These are phyloP conservation scores for Taurulus bubalis DNA, from an alignment of 2,113 vertebrate genomes.

Conservation along the genomic window DNA sequence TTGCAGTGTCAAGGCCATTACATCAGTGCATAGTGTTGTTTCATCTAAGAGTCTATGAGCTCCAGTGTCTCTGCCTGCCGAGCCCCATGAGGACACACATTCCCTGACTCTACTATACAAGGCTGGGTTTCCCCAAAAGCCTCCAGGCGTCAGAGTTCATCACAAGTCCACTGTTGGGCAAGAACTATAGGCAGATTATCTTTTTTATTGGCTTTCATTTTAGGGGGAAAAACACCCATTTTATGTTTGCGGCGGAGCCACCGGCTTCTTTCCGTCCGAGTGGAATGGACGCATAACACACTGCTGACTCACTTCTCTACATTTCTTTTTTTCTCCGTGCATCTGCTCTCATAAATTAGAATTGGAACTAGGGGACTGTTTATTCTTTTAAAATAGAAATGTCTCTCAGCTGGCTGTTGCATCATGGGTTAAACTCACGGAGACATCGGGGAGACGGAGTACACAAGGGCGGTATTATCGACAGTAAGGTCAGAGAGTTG, in stretches of 20 bases:
- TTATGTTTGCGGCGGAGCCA: constrained; percentile 52
- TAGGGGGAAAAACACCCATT: constrained; percentile 43
- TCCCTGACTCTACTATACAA: constrained; percentile 12
- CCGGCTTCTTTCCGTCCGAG: constrained; percentile 70
- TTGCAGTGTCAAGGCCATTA: background rate
- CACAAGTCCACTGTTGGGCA: constrained; percentile 54
- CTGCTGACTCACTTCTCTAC: constrained; percentile 71
- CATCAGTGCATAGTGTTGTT: constrained; percentile 12
- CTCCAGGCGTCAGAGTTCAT: constrained; percentile 66
- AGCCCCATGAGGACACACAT: constrained; percentile 51
- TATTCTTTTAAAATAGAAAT: constrained; percentile 44
- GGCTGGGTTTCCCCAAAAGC: constrained; percentile 70
- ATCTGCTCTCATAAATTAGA: constrained; percentile 47
- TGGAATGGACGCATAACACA: constrained; percentile 74
- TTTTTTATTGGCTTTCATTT: constrained; percentile 62
- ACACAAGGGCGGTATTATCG: constrained; percentile 78
- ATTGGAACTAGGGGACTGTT: constrained; percentile 47
- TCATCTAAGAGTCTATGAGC: constrained; percentile 20
- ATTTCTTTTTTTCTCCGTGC: constrained; percentile 31
- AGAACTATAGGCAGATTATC: constrained; percentile 62
- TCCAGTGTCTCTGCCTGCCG: constrained; percentile 14
- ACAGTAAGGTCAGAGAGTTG: constrained; percentile 70
- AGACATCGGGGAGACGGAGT: constrained; percentile 55
- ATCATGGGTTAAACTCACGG: constrained; percentile 70
- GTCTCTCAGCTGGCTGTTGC: constrained; percentile 60